Base-by-base conservation (phyloP, 2,113 vertebrate genomes). In the Phylloscopus whistleri region DNA sequence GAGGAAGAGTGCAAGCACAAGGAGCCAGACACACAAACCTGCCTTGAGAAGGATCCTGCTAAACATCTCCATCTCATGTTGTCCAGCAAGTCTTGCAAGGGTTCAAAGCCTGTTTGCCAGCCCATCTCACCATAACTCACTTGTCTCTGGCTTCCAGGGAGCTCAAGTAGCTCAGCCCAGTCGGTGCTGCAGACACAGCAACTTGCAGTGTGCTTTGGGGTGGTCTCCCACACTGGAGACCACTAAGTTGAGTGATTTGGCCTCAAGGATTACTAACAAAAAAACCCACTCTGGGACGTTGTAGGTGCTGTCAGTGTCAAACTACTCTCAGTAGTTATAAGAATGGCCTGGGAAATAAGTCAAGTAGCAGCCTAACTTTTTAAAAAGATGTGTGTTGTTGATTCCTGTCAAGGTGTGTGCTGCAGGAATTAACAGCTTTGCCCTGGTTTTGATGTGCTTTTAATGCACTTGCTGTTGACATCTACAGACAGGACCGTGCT, bases 231-330 rank as follows among this genome's bases (percentile, higher is more conserved):
- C 35, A 5, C 58, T 48, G 17, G 30, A 77, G 18, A 46, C 9
- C 11, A 12, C 41, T 24, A 43, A 41, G 28, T 16, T 1, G 2
- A 46, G 28, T 56, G 49, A 35, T 58, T 64, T 62, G 43, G 17
- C 30, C 46, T 90, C 72, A 86, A 66, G 51, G 73, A 16, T 56
- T 79, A 8, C 19, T 49, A 37, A 39, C 24, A 59, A 63, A 84
- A 68, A 23, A 11, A 0, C 0, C 0, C 18, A 10, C 2, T 2
- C 31, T 41, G 43, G 30, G 43, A 51, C 18, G 21, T 35, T 85
- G 59, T n/a, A 58, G 55, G 23, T 70, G 24, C 33, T 88, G 37
- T 51, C 55, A 49, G 3, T 69, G 74, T 76, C 67, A 83, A 85
- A 62, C n/a, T 27, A 13, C 11, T 51, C 43, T 73, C 44, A 51